phyloP scores from a whole-genome alignment of 1,140 invertebrate genomes.

The Pomphorhynchus laevis region DNA sequence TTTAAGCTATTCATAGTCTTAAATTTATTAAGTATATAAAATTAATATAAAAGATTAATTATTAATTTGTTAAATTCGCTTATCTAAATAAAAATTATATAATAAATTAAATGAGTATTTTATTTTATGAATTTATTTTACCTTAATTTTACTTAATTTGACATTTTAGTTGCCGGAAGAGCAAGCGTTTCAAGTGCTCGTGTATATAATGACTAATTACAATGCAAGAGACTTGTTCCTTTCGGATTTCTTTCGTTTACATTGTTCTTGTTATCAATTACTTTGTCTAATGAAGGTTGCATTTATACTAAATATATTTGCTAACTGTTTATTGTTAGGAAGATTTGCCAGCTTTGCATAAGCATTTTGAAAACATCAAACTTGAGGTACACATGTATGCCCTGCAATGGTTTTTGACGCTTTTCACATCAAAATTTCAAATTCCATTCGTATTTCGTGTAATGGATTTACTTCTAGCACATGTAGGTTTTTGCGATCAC shows the following conservation, averaged over 20 bases:
- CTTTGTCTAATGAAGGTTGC: slow-evolving; percentile 53
- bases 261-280: slow-evolving; percentile 72
- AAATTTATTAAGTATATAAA: too few species aligned
- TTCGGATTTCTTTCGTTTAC: slow-evolving; percentile 70
- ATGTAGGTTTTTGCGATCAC: too few species aligned
- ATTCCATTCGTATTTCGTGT: slow-evolving; percentile 84
- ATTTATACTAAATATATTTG: slow-evolving; percentile 3
- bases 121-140: background rate
- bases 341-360: slow-evolving; percentile 46
- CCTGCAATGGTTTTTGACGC: slow-evolving; percentile 89
- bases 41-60: too few species aligned
- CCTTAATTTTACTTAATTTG: slow-evolving; percentile 3
- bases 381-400: slow-evolving; percentile 97
- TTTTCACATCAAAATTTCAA: slow-evolving; percentile 90
- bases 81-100: too few species aligned
- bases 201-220: slow-evolving; percentile 85
- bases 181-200: slow-evolving; percentile 76
- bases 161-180: slow-evolving; percentile 70
- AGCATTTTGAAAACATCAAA: slow-evolving; percentile 53
- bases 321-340: slow-evolving; percentile 27
- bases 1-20: too few species aligned
- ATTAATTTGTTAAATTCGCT: too few species aligned
- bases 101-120: too few species aligned
- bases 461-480: slow-evolving; percentile 61
- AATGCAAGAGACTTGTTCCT: slow-evolving; percentile 63